Evolutionary conservation across 1,140 invertebrate genomes (phyloP), one percentile per base, ranked within the genome.

Genomic region (Parapsyche elsis): DNA sequence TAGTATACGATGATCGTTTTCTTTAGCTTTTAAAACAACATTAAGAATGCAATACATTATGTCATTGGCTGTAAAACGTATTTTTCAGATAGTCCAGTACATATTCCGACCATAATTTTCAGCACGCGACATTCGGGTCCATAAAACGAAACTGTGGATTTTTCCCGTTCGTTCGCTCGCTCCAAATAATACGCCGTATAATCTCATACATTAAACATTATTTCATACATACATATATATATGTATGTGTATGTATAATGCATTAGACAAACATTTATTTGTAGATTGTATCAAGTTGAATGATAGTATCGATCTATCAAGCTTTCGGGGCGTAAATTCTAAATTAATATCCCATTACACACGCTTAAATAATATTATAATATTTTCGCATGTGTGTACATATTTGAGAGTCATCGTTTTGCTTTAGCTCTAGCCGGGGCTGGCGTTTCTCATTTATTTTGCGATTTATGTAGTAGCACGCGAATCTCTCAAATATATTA

Each of bases 61-160:
- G 57, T 19, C 57, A 19, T 21, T 9, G 57, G 5, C 57, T 19
- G 57, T 61, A 61, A 61, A 61, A 61, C 57, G n/a, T 61, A 61
- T 61, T 61, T 61, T 61, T 61, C 57, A 61, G 57, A 38, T 38
- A 38, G 30, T 38, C 49, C 2, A 53, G 49, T 21, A 21, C 57
- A 61, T 61, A 61, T 9, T 61, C 57, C 16, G 57, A 61, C 57
- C 57, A 21, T 61, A 61, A 19, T 61, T 61, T 61, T 61, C 57
- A 61, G 57, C 16, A 38, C 30, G 30, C 1, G 30, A 38, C 30
- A 38, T 38, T 38, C 49, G 12, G 19, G n/a, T 61, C 57, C 57
- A 61, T 61, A 61, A 61, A 61, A 61, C 57, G n/a, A 61, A 16
- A 21, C 57, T 61, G 57, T 16, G 19, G 14, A 19, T 61, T 21